Evolutionary conservation across 2,888 invertebrate genomes (phyloP).

Genomic region (Escarpia spicata): DNA sequence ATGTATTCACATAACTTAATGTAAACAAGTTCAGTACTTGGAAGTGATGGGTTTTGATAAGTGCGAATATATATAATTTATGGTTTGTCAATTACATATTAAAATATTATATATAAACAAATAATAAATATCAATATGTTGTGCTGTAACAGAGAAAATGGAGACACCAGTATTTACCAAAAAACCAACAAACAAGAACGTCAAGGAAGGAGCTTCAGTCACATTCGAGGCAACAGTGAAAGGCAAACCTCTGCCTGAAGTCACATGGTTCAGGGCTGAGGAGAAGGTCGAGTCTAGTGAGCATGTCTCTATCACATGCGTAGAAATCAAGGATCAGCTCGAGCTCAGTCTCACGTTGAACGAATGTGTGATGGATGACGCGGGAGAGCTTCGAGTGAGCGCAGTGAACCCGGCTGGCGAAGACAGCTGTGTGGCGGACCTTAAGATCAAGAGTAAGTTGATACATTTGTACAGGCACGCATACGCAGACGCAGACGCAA

Average conservation of each 20-base stretch:
- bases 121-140: not conserved
- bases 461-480: not conserved
- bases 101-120: not conserved
- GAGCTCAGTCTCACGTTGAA: conserved; percentile 62
- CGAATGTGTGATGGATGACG: conserved; percentile 78
- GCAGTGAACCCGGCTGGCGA: conserved; percentile 43
- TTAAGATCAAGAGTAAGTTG: conserved; percentile 83
- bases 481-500: not conserved
- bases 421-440: conserved; percentile 63
- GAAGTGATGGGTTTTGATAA: not conserved
- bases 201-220: conserved; percentile 57
- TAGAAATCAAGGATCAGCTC: conserved; percentile 42
- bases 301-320: conserved; percentile 20
- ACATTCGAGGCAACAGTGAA: conserved; percentile 73
- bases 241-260: conserved; percentile 87
- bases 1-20: not conserved
- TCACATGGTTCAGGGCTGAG: conserved; percentile 74
- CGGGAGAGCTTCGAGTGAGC: conserved; percentile 86
- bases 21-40: not conserved
- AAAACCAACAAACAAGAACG: conserved; percentile 54
- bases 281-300: conserved; percentile 29
- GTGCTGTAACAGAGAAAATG: conserved; percentile 52
- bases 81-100: not conserved
- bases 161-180: conserved; percentile 60
- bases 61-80: not conserved